Evolutionary conservation across 30 jellyfish, hydroid and myxozoan genomes (phyloP), one percentile per base, ranked within the genome.

Genomic region (Turritopsis dohrnii): DNA sequence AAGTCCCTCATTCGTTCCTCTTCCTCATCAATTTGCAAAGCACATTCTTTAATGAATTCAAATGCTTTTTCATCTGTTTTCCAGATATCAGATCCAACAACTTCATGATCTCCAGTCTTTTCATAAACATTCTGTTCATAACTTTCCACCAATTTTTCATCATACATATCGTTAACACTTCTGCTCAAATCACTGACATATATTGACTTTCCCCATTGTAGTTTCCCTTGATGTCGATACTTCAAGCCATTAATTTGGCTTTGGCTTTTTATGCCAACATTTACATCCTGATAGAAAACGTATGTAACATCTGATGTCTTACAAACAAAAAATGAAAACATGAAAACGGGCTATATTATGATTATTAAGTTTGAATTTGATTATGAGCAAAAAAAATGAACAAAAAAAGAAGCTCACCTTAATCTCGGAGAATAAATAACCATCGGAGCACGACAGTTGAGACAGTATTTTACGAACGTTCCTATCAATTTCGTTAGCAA

Each of bases 401-500:
- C 5, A 13, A 41, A 41, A 41, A 41, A 3, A 3, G 13, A 41
- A 41, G 9, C 30, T 69, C 19, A 69, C 77, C 77, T 69, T 69
- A 7, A 69, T 27, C 77, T 69, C 77, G 28, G 77, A 23, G 30
- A 69, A 69, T 69, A 9, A 27, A 69, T 69, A 69, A 23, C 31
- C 30, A 7, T 23, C 22, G 22, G 28, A 9, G 23, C 19, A 8
- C 19, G 28, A 21, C 19, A 69, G 17, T 69, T 23, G 16, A 69
- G 77, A 69, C 77, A 69, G 30, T 69, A 69, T 69, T n/a, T 69
- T 27, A n/a, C 77, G 77, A n/a, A 69, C 31, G 30, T 69, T 23
- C 22, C 31, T 27, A 19, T 69, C 77, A 27, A 69, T 69, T 16
- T n/a, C 30, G 9, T 27, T 69, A 7, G 77, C 77, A 27, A 69